Evolutionary conservation across 2,113 vertebrate genomes (phyloP).

Genomic region (Arizona elegans): DNA sequence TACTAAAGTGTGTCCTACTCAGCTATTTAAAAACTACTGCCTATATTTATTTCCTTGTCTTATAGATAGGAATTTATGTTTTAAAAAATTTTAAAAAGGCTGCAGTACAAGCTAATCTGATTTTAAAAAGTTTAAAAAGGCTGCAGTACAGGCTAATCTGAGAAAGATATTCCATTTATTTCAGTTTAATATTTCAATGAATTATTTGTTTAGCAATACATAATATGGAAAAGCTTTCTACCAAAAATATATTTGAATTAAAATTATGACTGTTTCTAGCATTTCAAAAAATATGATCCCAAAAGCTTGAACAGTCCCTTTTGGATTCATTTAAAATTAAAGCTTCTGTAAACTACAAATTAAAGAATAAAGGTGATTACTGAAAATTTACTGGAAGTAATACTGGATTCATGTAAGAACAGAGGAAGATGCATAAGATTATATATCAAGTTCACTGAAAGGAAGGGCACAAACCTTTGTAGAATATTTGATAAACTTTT

Average conservation of each 20-base stretch:
- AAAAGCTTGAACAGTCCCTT: neutral
- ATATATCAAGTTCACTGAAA: neutral
- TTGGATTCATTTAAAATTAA: neutral
- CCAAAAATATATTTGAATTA: neutral
- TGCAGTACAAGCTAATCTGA: neutral
- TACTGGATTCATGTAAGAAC: neutral
- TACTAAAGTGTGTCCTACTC: neutral
- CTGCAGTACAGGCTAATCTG: neutral
- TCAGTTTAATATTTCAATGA: neutral
- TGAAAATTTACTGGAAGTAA: neutral
- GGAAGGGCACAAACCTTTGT: neutral
- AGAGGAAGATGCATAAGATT: neutral
- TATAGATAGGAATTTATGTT: neutral
- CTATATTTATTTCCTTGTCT: neutral
- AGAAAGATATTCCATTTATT: neutral
- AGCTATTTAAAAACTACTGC: neutral
- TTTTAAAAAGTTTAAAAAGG: neutral
- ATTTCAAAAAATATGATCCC: neutral
- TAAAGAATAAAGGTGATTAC: neutral
- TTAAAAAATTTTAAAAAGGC: neutral
- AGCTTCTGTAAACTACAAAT: neutral
- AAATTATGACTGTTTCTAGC: neutral
- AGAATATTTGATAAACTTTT: neutral
- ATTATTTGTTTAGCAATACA: neutral
- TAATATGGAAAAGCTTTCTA: neutral